Evolutionary conservation across 2,888 invertebrate species (phyloP).

Genomic region (Heliconius erato): DNA sequence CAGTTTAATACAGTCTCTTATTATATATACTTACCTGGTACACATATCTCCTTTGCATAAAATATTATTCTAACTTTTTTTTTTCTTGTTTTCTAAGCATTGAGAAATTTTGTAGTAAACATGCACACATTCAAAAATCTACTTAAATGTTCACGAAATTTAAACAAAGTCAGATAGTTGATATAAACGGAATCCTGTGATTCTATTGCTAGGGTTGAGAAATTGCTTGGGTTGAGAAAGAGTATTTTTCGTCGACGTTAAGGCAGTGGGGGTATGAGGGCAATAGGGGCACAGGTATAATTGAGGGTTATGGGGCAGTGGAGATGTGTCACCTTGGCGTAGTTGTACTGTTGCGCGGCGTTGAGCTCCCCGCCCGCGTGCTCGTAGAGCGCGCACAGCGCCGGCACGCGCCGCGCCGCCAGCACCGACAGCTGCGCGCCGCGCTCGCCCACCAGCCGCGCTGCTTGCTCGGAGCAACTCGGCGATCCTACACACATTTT

Average conservation of each 20-base stretch:
- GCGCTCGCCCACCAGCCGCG: constrained; percentile 91
- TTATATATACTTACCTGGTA: not conserved
- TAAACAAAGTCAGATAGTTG: not conserved
- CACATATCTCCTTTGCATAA: not conserved
- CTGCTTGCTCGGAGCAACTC: constrained; percentile 92
- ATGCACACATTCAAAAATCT: not conserved
- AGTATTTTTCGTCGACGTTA: not conserved
- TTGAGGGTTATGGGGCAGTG: not conserved
- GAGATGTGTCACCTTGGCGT: constrained; percentile 88
- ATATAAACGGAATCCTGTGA: not conserved
- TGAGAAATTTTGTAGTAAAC: no score
- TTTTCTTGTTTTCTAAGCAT: no score
- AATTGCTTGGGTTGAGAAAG: not conserved
- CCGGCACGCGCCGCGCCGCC: constrained; percentile 95
- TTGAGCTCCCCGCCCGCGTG: constrained; percentile 94
- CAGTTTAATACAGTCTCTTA: not conserved
- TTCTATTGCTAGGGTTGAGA: not conserved
- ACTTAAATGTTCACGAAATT: not conserved
- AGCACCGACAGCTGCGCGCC: constrained; percentile 95
- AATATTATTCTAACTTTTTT: no score
- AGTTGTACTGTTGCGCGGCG: constrained; percentile 93
- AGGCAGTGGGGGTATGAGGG: not conserved
- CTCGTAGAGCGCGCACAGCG: constrained; percentile 94
- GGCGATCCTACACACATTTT: constrained; percentile 67
- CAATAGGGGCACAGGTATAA: not conserved